Base-by-base conservation (phyloP, 2,113 vertebrate species). In the Montifringilla adamsi region DNA sequence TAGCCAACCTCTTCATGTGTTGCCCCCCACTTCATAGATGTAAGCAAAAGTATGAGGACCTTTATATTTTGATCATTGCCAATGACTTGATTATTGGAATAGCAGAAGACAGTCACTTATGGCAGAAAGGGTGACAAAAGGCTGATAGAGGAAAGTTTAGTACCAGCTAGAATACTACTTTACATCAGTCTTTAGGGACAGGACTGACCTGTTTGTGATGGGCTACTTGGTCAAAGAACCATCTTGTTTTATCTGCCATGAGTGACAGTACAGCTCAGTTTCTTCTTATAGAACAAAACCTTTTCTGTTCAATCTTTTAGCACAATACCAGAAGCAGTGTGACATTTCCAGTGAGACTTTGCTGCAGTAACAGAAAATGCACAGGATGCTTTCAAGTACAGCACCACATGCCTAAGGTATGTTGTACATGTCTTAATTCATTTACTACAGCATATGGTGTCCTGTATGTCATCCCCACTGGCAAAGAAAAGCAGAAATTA, bases 401-500 rank as follows among this genome's bases (percentile, higher is more conserved):
- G 16, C 7, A 35, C 10, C 13, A 50, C 7, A 8, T 11, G 8
- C 23, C 19, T 58, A 64, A 87, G 6, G 3, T 16, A 8, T 35
- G 37, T 47, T 79, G 2, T 35, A 56, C 0, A 1, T 12, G 2
- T 16, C 15, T 47, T 33, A 16, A 52, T 68, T 47, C 1, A 9
- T 60, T 67, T 68, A 44, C 27, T 60, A 4, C 27, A 50, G 12
- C 4, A 1, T 60, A 27, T 26, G 28, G 24, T 64, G 41, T 35
- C 31, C 15, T 56, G 3, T 41, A 24, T 27, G 19, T 21, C 35
- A 52, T 33, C 35, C 11, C 13, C 35, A 39, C 7, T 49, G n/a
- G 20, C 31, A 72, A 46, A 37, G 56, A 70, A 60, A 79, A 83
- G 11, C 24, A 70, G 13, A 76, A 90, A 56, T 68, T 20, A 37